Base-by-base conservation (phyloP, 2,113 vertebrate species). In the Microtus richardsoni region DNA sequence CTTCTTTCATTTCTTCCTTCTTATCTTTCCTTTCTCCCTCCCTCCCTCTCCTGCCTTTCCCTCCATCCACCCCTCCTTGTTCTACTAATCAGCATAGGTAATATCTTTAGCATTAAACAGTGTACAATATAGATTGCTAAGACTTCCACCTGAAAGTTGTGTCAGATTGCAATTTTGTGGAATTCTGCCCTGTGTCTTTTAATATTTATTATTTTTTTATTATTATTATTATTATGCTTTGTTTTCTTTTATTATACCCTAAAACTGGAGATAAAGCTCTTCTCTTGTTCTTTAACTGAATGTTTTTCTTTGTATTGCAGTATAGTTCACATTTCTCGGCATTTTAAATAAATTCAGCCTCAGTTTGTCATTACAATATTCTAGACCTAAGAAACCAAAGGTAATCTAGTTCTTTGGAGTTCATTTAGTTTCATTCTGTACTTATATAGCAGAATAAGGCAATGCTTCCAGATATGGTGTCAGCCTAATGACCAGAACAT, bases 191-290 rank as follows among this genome's bases (percentile, higher is more conserved):
- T 89, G 1, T 70, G 41, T 91, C 21, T 8, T 12, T 58, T 58
- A 19, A 19, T 58, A 54, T 54, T 58, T 54, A 54, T 54, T 54
- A 54, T 54, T 54, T 44, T n/a, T n/a, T 52, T 52, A 52, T 54
- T 58, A 2, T 58, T 58, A 58, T 58, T 58, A 54, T 17, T 54
- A 58, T 58, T 58, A 1, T 58, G 17, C 17, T 6, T 21, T 24
- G 36, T 68, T 90, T 92, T 19, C 62, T 95, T 94, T 95, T 26
- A 39, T 70, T 73, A 78, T 70, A 88, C 39, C 17, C 30, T 14
- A 41, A 82, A 52, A 64, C 9, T 73, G n/a, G 52, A 10, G 44
- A 87, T 49, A 82, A 92, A 64, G 44, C 24, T 52, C 3, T 77
- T 88, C 17, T 60, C 39, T 91, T 49, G 66, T 52, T 75, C 74